Percentiles rank a stretch among this genome's conserved stretches.
phyloP scores from a whole-genome alignment of 1,140 invertebrate genomes.

The Oscheius sp. region DNA sequence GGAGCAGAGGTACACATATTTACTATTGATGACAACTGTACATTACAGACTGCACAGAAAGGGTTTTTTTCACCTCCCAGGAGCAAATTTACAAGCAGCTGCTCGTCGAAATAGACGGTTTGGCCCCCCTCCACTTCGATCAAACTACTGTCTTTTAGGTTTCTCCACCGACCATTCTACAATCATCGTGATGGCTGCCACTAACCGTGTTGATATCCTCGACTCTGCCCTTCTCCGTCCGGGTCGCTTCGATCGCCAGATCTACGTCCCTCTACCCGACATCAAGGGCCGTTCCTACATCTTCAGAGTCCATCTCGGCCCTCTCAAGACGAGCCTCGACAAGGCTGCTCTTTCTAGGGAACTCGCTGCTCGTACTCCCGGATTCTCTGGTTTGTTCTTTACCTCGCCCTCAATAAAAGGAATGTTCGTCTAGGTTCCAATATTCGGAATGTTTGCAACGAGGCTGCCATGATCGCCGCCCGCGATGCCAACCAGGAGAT shows the following conservation, averaged over 20 bases:
- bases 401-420: no score
- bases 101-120: slow-evolving; percentile 96
- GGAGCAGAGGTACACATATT: no score
- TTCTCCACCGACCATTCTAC: slow-evolving; percentile 91
- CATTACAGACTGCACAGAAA: slow-evolving; percentile 80
- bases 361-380: slow-evolving; percentile 90
- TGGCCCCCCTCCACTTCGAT: not conserved
- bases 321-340: slow-evolving; percentile 83
- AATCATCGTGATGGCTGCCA: slow-evolving; percentile 95
- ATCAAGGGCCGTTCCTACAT: slow-evolving; percentile 77
- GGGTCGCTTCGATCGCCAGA: slow-evolving; percentile 96
- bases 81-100: slow-evolving; percentile 99
- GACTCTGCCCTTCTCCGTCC: slow-evolving; percentile 92
- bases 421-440: no score
- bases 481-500: slow-evolving; percentile 75
- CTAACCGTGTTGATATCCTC: slow-evolving; percentile 93
- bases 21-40: no score
- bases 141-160: not conserved
- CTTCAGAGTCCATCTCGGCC: slow-evolving; percentile 75
- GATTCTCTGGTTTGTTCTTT: no score
- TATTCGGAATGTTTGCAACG: slow-evolving; percentile 98
- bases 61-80: slow-evolving; percentile 91
- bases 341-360: slow-evolving; percentile 84
- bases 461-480: slow-evolving; percentile 94
- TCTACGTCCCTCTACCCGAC: slow-evolving; percentile 95